Percentiles rank a stretch among this genome's conserved stretches.
Conservation (phyloP, 2,113 vertebrate genomes). For the Chloropsis cyanopogon region DNA sequence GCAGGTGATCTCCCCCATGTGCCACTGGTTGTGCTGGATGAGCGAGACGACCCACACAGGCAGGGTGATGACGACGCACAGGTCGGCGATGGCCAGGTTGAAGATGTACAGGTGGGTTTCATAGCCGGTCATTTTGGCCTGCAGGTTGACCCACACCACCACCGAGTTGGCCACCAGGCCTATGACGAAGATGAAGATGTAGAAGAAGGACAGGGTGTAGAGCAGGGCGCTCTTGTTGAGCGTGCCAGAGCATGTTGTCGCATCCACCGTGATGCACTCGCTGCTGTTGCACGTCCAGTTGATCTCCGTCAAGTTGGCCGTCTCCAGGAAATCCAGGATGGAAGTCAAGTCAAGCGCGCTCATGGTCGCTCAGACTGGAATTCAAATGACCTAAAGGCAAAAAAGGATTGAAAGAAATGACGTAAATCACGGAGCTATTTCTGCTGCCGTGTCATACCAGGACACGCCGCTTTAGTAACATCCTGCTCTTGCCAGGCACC, state of each 20-base stretch:
- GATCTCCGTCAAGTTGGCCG: constrained; percentile 81
- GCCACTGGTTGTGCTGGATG: constrained; percentile 86
- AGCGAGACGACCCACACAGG: constrained; percentile 88
- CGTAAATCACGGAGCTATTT: neutral
- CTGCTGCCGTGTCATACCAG: neutral
- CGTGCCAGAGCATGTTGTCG: constrained; percentile 72
- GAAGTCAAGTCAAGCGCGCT: constrained; percentile 73
- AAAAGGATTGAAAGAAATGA: neutral
- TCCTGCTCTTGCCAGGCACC: neutral
- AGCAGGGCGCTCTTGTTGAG: constrained; percentile 82
- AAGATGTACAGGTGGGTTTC: constrained; percentile 94
- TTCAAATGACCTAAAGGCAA: neutral
- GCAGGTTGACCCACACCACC: constrained; percentile 93
- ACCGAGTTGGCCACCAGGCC: constrained; percentile 89
- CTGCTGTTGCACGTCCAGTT: constrained; percentile 76
- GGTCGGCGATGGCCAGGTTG: constrained; percentile 87
- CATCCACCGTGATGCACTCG: constrained; percentile 78
- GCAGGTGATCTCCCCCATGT: constrained; percentile 84
- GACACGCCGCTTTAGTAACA: rapidly evolving
- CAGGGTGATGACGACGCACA: constrained; percentile 87
- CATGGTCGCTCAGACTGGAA: constrained; percentile 9
- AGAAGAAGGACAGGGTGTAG: constrained; percentile 85
- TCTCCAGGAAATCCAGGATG: constrained; percentile 74
- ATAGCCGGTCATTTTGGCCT: constrained; percentile 82
- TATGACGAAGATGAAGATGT: constrained; percentile 89